Conservation (phyloP, 2,797 vertebrate genomes). For the Serranus cabrilla region DNA sequence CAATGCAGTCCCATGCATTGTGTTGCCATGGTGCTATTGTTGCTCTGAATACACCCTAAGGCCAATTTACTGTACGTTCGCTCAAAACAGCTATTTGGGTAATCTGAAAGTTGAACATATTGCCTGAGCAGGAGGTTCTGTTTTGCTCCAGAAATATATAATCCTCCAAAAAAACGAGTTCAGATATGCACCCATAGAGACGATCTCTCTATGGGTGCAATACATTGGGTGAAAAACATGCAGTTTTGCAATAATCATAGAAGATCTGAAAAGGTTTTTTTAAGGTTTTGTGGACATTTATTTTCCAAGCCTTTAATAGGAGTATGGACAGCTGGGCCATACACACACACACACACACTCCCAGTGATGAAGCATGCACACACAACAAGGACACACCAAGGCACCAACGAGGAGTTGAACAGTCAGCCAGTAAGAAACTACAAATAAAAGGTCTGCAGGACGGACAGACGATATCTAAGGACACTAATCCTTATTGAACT, state of each 20-base stretch:
- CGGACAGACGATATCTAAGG: neutral
- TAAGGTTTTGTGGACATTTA: neutral
- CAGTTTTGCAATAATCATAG: neutral
- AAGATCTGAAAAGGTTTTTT: neutral
- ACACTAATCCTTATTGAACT: slow-evolving; percentile 10
- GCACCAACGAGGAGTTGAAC: neutral
- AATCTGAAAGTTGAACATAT: slow-evolving; percentile 1
- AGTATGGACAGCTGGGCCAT: neutral
- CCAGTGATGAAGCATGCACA: neutral
- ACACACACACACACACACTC: neutral
- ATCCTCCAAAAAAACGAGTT: neutral
- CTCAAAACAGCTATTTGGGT: neutral
- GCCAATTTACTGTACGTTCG: neutral
- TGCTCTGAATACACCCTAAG: neutral
- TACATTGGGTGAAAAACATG: too few relatives aligned
- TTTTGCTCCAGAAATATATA: neutral
- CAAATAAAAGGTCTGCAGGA: neutral
- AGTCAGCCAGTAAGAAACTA: neutral
- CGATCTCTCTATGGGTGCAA: too few relatives aligned
- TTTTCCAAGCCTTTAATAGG: neutral
- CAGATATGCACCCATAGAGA: too few relatives aligned
- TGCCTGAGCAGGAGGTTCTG: neutral
- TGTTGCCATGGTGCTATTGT: slow-evolving; percentile 8
- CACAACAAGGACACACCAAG: neutral
- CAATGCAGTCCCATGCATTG: neutral